Evolutionary conservation across 2,888 invertebrate species (phyloP), one percentile per base, ranked within the genome.

Genomic region (Cataglyphis rosenhaueri): DNA sequence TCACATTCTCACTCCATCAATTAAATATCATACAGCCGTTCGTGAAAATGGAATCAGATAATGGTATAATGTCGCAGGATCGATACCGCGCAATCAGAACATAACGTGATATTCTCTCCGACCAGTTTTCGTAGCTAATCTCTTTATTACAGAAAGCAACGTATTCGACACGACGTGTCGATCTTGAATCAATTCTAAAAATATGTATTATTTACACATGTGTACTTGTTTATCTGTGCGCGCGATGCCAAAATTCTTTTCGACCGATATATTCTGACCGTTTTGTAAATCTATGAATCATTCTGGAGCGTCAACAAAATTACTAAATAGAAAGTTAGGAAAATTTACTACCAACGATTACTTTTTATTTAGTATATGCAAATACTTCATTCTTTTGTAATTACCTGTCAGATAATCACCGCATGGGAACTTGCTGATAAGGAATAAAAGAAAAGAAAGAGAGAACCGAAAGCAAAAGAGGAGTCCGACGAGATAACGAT

Each of bases 301-400:
- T 44, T 44, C 5, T 18, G 18, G 18, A 52, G 71, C 74, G 71
- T 82, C 82, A 82, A 84, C 65, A 81, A 82, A 78, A 78, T 79
- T 44, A 41, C 68, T 75, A 32, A 68, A 29, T 18, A 41, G 32
- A 83, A 15, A 44, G 70, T 66, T 25, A 57, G 76, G 83, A 68
- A 89, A 89, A 89, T 89, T 89, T 89, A 87, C 85, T 89, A 83
- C 86, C 87, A 89, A 44, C 15, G 12, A 89, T 89, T 89, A 89
- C 85, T 89, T 87, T 89, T 85, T 88, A 75, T 83, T 71, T 76
- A 6, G 8, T 83, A 21, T 48, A 32, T 70, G 59, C 44, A 25
- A 12, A 79, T 35, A 71, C 41, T 66, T 78, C 73, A 74, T 84
- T 88, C 84, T 66, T 55, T 70, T 32, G 81, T 61, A 70, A 73